These are phyloP conservation scores for Acanthococcus lagerstroemiae DNA, from an alignment of 2,888 invertebrate species.

Conservation along the genomic window DNA sequence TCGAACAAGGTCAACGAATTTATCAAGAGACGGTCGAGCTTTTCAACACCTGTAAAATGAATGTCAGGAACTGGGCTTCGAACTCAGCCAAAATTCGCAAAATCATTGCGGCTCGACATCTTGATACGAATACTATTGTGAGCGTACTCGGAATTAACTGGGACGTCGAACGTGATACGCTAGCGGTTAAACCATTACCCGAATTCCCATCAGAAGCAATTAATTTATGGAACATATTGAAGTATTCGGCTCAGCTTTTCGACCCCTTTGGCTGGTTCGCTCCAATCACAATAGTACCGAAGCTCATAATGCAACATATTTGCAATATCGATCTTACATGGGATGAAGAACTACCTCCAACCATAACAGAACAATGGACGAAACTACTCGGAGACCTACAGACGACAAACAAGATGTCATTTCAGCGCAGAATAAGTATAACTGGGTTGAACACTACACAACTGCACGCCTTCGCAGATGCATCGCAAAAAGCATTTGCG, in stretches of 20 bases:
- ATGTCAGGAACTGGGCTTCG: not conserved
- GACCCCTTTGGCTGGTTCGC: not conserved
- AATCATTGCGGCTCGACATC: not conserved
- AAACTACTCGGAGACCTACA: not conserved
- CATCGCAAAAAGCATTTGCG: not conserved
- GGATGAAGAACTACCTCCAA: not conserved
- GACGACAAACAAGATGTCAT: not conserved
- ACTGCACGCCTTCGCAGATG: not conserved
- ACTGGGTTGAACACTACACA: not conserved
- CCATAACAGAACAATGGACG: not conserved
- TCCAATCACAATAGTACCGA: not conserved
- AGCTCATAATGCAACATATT: not conserved
- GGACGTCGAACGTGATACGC: not conserved
- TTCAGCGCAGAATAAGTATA: not conserved
- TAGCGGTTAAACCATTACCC: not conserved
- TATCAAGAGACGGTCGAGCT: not conserved
- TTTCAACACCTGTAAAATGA: not conserved
- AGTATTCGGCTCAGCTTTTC: not conserved
- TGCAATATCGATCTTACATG: accelerated
- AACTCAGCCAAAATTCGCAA: not conserved
- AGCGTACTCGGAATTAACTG: not conserved
- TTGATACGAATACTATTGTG: too few species aligned
- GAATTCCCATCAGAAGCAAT: accelerated
- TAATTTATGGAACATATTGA: not conserved
- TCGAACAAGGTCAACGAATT: not conserved